Conservation (phyloP, 2,888 invertebrate genomes). For the Charanyca ferruginea region DNA sequence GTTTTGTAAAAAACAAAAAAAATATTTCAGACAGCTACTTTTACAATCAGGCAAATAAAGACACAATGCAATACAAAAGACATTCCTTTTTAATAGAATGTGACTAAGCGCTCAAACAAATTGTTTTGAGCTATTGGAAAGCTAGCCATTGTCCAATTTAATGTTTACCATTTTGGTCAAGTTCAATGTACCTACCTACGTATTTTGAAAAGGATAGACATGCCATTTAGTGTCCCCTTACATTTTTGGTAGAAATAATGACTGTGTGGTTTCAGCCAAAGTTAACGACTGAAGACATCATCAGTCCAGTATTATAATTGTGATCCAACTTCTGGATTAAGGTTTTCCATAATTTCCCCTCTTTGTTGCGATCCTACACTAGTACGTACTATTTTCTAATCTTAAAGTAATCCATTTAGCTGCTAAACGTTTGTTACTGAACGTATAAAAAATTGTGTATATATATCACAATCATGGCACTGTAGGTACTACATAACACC, state of each 20-base stretch:
- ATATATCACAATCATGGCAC: too few species aligned
- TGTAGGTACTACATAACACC: background rate
- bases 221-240: slow-evolving; percentile 6
- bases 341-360: too few species aligned
- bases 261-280: too few species aligned
- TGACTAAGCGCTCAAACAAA: background rate
- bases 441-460: too few species aligned
- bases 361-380: too few species aligned
- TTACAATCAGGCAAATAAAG: slow-evolving; percentile 4
- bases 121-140: slow-evolving; percentile 34
- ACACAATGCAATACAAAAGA: slow-evolving; percentile 6
- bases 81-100: background rate
- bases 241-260: background rate
- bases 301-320: too few species aligned
- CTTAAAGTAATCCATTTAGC: too few species aligned
- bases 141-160: slow-evolving; percentile 18
- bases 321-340: too few species aligned
- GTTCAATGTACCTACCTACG: background rate
- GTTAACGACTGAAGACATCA: too few species aligned
- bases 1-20: background rate
- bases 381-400: too few species aligned
- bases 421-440: too few species aligned
- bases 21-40: slow-evolving; percentile 12
- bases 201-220: slow-evolving; percentile 12
- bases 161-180: slow-evolving; percentile 24